Evolutionary conservation across 2,797 vertebrate genomes (phyloP).

Genomic region (Acridotheres tristis): DNA sequence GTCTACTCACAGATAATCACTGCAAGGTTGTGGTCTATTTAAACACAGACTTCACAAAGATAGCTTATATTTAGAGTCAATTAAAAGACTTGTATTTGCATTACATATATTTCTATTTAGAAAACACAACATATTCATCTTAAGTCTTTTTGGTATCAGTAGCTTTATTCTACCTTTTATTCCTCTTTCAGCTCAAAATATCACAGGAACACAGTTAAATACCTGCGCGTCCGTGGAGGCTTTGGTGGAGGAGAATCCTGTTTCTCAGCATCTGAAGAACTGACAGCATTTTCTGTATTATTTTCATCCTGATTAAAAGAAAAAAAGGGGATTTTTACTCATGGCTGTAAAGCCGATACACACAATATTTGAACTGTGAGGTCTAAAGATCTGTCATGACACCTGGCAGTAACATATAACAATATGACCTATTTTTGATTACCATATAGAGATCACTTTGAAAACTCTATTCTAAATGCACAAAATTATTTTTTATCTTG

Average conservation of each 20-base stretch:
- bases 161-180: not conserved
- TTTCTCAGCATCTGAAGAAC: constrained; percentile 83
- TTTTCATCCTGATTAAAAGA: constrained; percentile 83
- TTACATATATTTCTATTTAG: not conserved
- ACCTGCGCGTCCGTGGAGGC: constrained; percentile 93
- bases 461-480: not conserved
- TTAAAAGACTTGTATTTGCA: not conserved
- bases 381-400: not conserved
- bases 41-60: not conserved
- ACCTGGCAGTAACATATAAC: not conserved
- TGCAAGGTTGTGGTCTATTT: not conserved
- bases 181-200: not conserved
- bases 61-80: not conserved
- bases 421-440: not conserved
- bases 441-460: not conserved
- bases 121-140: not conserved
- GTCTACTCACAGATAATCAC: not conserved
- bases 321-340: not conserved
- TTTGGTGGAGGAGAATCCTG: constrained; percentile 96
- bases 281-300: constrained; percentile 83
- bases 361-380: not conserved
- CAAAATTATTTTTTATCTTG: not conserved
- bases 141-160: not conserved
- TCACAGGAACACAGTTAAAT: not conserved
- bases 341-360: not conserved